Conservation (phyloP, 2,113 vertebrate species). For the Acrocephalus kingi region DNA sequence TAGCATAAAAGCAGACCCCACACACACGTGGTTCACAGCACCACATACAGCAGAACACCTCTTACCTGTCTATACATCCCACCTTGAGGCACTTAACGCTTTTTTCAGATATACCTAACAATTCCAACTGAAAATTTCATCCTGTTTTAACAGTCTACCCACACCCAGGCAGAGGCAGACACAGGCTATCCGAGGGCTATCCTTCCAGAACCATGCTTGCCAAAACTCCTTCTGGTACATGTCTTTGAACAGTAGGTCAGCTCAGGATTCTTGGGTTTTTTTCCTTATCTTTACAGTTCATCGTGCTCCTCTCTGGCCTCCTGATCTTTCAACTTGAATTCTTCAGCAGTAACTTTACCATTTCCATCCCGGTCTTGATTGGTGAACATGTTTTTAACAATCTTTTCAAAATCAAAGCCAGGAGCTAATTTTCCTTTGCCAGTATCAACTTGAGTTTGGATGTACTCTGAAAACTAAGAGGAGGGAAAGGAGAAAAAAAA, state of each 20-base stretch:
- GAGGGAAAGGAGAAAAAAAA: neutral
- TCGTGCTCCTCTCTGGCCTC: constrained; percentile 84
- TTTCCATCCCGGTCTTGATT: constrained; percentile 96
- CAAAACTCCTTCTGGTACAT: neutral
- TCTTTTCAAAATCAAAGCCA: constrained; percentile 88
- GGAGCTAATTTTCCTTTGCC: constrained; percentile 94
- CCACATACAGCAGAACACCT: neutral
- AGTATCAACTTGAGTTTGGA: constrained; percentile 85
- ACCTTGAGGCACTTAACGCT: neutral
- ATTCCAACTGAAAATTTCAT: neutral
- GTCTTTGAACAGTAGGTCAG: neutral
- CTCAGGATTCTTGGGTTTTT: neutral
- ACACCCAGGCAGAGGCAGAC: neutral
- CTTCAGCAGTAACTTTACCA: constrained; percentile 88
- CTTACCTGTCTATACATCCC: neutral
- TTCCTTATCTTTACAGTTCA: constrained; percentile 81
- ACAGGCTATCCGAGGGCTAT: neutral
- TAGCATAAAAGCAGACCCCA: neutral
- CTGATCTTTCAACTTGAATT: constrained; percentile 95
- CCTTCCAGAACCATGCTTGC: neutral
- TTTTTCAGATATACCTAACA: neutral
- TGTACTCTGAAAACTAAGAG: constrained; percentile 92
- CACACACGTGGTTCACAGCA: neutral
- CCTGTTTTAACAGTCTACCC: neutral
- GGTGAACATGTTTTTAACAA: constrained; percentile 95